These are phyloP conservation scores for Zeus faber DNA, from an alignment of 2,113 vertebrate genomes.

Conservation along the genomic window DNA sequence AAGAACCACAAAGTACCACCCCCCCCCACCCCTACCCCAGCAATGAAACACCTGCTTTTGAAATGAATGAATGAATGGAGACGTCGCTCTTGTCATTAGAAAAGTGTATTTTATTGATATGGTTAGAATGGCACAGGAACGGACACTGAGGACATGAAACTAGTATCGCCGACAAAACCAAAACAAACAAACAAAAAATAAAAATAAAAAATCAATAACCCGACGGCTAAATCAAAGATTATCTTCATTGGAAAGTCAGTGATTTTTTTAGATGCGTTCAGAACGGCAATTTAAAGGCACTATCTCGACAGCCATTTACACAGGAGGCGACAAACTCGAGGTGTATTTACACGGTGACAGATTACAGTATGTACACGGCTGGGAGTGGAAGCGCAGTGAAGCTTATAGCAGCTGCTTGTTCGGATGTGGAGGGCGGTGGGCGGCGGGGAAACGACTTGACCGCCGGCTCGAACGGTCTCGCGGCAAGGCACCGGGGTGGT, in stretches of 20 bases:
- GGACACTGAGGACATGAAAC: conserved; percentile 45
- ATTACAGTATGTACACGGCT: conserved; percentile 65
- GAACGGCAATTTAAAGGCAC: conserved; percentile 18
- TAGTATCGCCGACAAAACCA: conserved; percentile 42
- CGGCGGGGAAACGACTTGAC: too few species aligned
- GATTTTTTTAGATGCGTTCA: conserved; percentile 48
- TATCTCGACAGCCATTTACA: conserved; percentile 72
- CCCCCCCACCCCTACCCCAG: too few species aligned
- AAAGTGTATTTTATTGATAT: conserved; percentile 71
- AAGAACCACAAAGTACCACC: too few species aligned
- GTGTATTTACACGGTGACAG: conserved; percentile 68
- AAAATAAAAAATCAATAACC: background rate
- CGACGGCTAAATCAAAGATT: conserved; percentile 43
- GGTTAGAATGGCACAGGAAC: conserved; percentile 62
- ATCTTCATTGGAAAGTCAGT: conserved; percentile 58
- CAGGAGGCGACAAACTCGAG: conserved; percentile 51
- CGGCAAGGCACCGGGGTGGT: too few species aligned
- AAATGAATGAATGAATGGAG: background rate
- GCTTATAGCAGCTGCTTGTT: conserved; percentile 23
- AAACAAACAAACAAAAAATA: conserved; percentile 31
- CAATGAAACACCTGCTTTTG: background rate
- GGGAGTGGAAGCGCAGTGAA: conserved; percentile 36
- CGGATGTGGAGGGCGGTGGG: conserved; percentile 9
- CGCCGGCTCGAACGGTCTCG: conserved; percentile 17
- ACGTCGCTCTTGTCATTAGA: conserved; percentile 44